Evolutionary conservation across 2,797 vertebrate species (phyloP).

Genomic region (Notoglanidium macrostoma): DNA sequence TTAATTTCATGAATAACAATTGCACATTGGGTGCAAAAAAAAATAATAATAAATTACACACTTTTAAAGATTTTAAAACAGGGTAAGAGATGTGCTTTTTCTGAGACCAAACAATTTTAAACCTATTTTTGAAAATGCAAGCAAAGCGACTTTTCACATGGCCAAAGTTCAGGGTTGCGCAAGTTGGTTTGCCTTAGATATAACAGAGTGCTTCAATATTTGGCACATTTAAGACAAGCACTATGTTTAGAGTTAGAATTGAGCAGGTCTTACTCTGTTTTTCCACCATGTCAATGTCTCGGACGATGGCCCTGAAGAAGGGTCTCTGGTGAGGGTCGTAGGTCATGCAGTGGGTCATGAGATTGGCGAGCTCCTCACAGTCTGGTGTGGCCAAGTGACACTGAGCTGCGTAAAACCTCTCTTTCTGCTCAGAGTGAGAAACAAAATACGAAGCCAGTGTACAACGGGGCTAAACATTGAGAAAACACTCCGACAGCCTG

Average conservation of each 20-base stretch:
- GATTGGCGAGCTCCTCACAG: slow-evolving; percentile 88
- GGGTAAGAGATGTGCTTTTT: background rate
- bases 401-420: slow-evolving; percentile 88
- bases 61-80: background rate
- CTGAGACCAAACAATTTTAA: background rate
- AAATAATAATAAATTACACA: background rate
- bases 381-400: slow-evolving; percentile 87
- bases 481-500: background rate
- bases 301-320: slow-evolving; percentile 96
- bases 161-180: background rate
- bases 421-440: slow-evolving; percentile 80
- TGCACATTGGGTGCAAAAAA: background rate
- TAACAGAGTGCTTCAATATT: background rate
- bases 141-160: background rate
- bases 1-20: background rate
- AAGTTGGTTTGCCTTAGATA: background rate
- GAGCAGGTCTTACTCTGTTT: slow-evolving; percentile 78
- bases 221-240: background rate
- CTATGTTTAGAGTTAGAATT: no score
- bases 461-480: background rate
- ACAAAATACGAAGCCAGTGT: background rate
- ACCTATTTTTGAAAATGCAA: background rate
- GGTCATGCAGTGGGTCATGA: slow-evolving; percentile 98
- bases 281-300: slow-evolving; percentile 90
- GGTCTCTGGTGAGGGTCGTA: slow-evolving; percentile 93